phyloP scores from a whole-genome alignment of 1,140 invertebrate genomes.

The Caenorhabditis tropicalis region DNA sequence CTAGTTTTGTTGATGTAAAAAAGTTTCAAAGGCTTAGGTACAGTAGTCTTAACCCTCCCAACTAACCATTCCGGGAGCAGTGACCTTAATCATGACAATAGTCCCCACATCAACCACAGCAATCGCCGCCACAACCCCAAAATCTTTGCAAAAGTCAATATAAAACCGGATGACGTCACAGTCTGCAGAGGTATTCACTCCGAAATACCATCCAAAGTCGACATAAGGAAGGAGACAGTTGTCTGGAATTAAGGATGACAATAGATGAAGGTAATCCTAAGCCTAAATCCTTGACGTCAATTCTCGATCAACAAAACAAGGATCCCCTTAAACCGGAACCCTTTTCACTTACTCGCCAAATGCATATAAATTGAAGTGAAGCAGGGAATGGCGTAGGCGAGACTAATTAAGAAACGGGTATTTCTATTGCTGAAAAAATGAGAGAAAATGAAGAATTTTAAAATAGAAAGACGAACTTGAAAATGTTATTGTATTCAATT shows the following conservation, averaged over 20 bases:
- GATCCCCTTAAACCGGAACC: no score
- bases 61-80: slow-evolving; percentile 6
- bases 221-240: slow-evolving; percentile 33
- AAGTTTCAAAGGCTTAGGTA: background rate
- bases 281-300: no score
- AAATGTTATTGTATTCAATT: slow-evolving; percentile 29
- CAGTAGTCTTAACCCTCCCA: background rate
- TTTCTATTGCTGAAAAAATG: background rate
- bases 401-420: background rate
- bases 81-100: slow-evolving; percentile 25
- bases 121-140: slow-evolving; percentile 7
- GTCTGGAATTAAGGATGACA: slow-evolving; percentile 44
- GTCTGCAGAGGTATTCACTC: slow-evolving; percentile 22
- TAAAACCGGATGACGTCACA: slow-evolving; percentile 46
- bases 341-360: background rate
- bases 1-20: background rate
- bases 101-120: slow-evolving; percentile 30
- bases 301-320: no score
- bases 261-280: no score
- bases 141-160: slow-evolving; percentile 49
- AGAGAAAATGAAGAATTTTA: background rate
- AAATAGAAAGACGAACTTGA: background rate
- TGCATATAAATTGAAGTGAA: slow-evolving; percentile 17
- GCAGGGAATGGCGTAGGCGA: background rate
- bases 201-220: slow-evolving; percentile 32